Evolutionary conservation across 2,888 invertebrate genomes (phyloP).

Genomic region (Spodoptera littoralis): DNA sequence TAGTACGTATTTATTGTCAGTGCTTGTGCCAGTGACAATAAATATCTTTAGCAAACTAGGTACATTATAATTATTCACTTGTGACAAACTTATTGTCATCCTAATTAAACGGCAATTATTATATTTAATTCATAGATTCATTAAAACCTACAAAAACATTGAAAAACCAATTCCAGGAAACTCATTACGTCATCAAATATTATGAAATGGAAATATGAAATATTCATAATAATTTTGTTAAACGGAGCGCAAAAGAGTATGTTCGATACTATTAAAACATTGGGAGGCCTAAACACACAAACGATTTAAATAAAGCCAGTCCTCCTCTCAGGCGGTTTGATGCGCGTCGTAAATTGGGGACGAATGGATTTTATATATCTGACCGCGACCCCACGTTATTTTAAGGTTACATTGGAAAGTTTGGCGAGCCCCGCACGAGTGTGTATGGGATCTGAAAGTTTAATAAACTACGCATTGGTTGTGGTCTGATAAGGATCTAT

Average conservation of each 20-base stretch:
- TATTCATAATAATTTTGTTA: constrained; percentile 41
- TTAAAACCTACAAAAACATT: neutral
- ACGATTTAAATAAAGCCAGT: constrained; percentile 48
- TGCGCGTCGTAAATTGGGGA: constrained; percentile 36
- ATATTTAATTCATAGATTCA: too few relatives aligned
- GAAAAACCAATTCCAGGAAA: neutral
- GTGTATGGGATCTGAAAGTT: constrained; percentile 5
- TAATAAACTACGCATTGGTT: constrained; percentile 2
- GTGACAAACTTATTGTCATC: too few relatives aligned
- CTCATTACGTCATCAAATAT: constrained; percentile 1
- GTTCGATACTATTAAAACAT: constrained; percentile 60
- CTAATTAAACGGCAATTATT: too few relatives aligned
- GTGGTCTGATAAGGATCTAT: neutral
- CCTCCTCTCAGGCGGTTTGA: constrained; percentile 17
- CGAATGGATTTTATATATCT: constrained; percentile 41
- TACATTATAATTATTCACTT: too few relatives aligned
- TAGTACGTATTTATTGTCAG: too few relatives aligned
- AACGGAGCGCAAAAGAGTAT: constrained; percentile 29
- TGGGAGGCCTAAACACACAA: constrained; percentile 59
- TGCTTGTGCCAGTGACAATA: too few relatives aligned
- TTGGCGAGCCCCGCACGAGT: constrained; percentile 14
- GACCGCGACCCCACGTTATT: constrained; percentile 30
- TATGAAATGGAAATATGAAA: constrained; percentile 8
- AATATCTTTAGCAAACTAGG: too few relatives aligned
- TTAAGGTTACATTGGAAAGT: constrained; percentile 23